Base-by-base conservation (phyloP, 30 jellyfish, hydroid and myxozoan species). In the Cassiopea xamachana region DNA sequence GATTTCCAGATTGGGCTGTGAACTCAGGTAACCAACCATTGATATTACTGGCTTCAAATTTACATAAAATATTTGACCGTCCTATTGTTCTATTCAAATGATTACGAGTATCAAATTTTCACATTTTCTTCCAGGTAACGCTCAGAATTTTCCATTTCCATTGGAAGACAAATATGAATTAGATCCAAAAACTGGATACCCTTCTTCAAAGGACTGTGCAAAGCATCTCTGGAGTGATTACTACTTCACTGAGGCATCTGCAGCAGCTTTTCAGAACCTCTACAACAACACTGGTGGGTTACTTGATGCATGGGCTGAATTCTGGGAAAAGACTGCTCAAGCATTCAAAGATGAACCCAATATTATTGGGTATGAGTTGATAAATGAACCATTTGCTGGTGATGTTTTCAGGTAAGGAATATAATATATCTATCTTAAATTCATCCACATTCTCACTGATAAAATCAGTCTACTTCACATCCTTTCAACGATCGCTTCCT, bases 1-100 rank as follows among this genome's bases (percentile, higher is more conserved):
- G 98, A 39, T 89, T 94, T 87, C 98, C 98, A 8, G 98, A 94
- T 73, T 94, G 98, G 98, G 96, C 96, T 27, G 98, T 91, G 19
- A 86, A 94, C 79, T 61, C 98, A 70, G 97, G 98, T 90, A 79
- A 49, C 9, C n/a, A n/a, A n/a, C 18, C 17, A 5, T 60, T 60
- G 71, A 16, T 27, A 27, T 27, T 27, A 27, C 39, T 27, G 39
- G 39, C 39, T 27, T 27, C 39, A 27, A 27, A 61, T 10, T 10
- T 13, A 17, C 73, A 61, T 61, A 13, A 61, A 61, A 17, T 61
- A 61, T 61, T 61, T 61, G 73, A 61, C 73, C n/a, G 58, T 69
- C 43, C 43, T 27, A 27, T 27, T 27, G 39, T 27, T 27, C 39
- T 27, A 27, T 27, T 27, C 39, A 27, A 27, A 27, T 27, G 39